Evolutionary conservation across 1,140 invertebrate species (phyloP).

Genomic region (Drosophila ohnishii): DNA sequence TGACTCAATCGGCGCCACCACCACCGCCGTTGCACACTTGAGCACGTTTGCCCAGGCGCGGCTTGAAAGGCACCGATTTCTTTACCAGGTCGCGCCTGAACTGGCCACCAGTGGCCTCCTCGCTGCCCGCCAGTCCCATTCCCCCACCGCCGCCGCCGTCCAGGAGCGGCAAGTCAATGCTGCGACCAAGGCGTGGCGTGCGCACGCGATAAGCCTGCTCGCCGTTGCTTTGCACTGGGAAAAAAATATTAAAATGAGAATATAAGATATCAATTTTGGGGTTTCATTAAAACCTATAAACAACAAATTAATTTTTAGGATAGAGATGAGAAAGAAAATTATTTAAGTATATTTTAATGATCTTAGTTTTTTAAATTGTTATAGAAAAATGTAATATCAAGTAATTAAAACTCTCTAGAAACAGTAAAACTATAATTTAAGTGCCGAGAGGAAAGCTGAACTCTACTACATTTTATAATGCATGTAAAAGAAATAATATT

Average conservation of each 20-base stretch:
- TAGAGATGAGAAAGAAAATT: not conserved
- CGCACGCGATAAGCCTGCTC: conserved; percentile 76
- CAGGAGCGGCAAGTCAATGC: conserved; percentile 75
- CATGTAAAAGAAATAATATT: no score
- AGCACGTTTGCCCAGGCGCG: conserved; percentile 79
- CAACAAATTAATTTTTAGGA: not conserved
- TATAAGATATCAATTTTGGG: not conserved
- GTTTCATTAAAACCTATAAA: not conserved
- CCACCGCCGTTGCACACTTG: conserved; percentile 62
- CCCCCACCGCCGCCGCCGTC: conserved; percentile 31
- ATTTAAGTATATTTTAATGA: no score
- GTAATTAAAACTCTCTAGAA: no score
- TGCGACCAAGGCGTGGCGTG: conserved; percentile 79
- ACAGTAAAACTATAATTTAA: not conserved
- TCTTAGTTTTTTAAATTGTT: not conserved
- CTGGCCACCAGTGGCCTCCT: conserved; percentile 65
- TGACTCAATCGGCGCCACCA: conserved; percentile 63
- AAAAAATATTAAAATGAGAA: not conserved
- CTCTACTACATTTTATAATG: not conserved
- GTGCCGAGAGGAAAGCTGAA: not conserved
- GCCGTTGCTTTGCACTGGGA: conserved; percentile 66
- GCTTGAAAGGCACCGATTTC: conserved; percentile 82
- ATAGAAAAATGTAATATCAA: no score
- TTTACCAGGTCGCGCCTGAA: conserved; percentile 76
- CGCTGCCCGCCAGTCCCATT: conserved; percentile 33